phyloP scores from a whole-genome alignment of 2,113 vertebrate genomes.

The Pterocles gutturalis region DNA sequence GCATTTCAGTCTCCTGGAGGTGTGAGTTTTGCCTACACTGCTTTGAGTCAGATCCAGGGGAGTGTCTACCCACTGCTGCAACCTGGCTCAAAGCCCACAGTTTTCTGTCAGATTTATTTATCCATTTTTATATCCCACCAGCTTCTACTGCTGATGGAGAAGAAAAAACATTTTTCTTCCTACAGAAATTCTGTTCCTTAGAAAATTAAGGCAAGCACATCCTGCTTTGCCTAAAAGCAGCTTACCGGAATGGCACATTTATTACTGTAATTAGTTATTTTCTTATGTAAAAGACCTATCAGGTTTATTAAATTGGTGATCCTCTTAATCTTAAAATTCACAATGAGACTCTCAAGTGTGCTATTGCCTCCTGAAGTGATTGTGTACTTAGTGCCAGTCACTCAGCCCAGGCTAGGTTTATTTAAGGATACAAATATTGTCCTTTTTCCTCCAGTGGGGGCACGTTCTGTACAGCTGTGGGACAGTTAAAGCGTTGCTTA shows the following conservation, averaged over 20 bases:
- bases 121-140: conserved; percentile 35
- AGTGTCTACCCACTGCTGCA: conserved; percentile 46
- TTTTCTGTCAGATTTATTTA: conserved; percentile 37
- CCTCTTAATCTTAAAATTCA: neutral
- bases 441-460: neutral
- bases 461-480: neutral
- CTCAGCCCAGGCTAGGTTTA: neutral
- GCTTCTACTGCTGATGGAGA: conserved; percentile 4
- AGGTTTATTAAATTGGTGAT: neutral
- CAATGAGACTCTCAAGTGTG: neutral
- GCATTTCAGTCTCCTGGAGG: conserved; percentile 10
- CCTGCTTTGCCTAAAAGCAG: neutral
- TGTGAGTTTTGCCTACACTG: conserved; percentile 24
- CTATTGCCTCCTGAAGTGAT: neutral
- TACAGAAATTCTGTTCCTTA: conserved; percentile 45
- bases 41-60: conserved; percentile 37
- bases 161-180: conserved; percentile 22
- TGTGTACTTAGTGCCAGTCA: neutral
- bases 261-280: conserved; percentile 11
- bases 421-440: neutral
- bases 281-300: neutral
- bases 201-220: neutral
- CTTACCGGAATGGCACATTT: neutral
- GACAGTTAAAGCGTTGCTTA: neutral
- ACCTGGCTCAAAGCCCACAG: conserved; percentile 33